Evolutionary conservation across 1,140 invertebrate species (phyloP).

Genomic region (Ips nitidus): DNA sequence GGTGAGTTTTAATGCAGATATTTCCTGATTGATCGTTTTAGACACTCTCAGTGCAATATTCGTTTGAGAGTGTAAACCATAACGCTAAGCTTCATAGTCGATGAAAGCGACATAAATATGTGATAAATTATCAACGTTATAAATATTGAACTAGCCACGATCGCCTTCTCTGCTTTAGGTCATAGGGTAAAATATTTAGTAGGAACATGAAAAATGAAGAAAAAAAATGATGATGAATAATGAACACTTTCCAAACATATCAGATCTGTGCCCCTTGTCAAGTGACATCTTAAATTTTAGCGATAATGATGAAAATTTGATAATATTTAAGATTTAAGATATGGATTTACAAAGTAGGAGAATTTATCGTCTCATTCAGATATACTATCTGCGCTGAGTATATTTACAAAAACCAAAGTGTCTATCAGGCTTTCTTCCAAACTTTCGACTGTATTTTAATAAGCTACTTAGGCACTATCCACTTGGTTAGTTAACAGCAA

Average conservation of each 20-base stretch:
- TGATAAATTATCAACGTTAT: slow-evolving; percentile 53
- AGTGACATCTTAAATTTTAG: slow-evolving; percentile 56
- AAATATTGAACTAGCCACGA: slow-evolving; percentile 51
- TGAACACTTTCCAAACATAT: slow-evolving; percentile 57
- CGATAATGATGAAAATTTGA: slow-evolving; percentile 52
- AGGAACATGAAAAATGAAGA: slow-evolving; percentile 1
- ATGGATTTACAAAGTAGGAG: slow-evolving; percentile 48
- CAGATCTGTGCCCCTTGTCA: slow-evolving; percentile 56
- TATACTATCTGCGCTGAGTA: slow-evolving; percentile 38
- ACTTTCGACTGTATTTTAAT: background rate
- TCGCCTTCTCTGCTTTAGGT: slow-evolving; percentile 55
- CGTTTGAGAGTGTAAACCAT: too few species aligned
- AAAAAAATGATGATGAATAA: slow-evolving; percentile 42
- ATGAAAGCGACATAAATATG: slow-evolving; percentile 39
- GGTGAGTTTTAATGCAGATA: too few species aligned
- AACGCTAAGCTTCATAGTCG: background rate
- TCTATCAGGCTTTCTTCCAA: slow-evolving; percentile 12
- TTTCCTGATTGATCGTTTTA: too few species aligned
- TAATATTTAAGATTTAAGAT: slow-evolving; percentile 51
- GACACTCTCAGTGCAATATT: too few species aligned
- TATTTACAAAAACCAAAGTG: slow-evolving; percentile 28
- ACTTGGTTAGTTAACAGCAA: too few species aligned
- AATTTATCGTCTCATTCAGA: background rate
- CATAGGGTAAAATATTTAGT: slow-evolving; percentile 46
- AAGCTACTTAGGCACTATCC: background rate